Evolutionary conservation across 30 jellyfish, hydroid and myxozoan species (phyloP).

Genomic region (Pseudorhiza aurosa): DNA sequence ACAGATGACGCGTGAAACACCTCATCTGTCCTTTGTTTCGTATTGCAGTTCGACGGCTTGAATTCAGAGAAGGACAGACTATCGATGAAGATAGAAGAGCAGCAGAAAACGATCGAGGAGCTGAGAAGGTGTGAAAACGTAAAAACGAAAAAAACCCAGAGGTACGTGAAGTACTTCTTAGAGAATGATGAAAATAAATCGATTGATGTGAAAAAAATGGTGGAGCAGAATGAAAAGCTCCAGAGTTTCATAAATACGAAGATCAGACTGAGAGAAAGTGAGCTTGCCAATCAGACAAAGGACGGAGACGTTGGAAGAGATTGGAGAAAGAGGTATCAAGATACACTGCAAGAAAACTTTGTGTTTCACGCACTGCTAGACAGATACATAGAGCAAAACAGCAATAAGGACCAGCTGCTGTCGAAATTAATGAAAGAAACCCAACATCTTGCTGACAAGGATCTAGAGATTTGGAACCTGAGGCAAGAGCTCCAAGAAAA

Average conservation of each 20-base stretch:
- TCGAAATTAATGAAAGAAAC: neutral
- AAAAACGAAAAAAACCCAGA: constrained; percentile 11
- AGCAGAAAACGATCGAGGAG: constrained; percentile 4
- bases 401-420: neutral
- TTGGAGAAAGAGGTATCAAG: neutral
- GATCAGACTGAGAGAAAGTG: neutral
- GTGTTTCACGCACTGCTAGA: neutral
- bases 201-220: constrained; percentile 11
- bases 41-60: constrained; percentile 20
- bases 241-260: neutral
- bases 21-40: too few relatives aligned
- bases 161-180: neutral
- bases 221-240: neutral
- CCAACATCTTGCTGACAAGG: neutral
- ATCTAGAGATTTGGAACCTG: constrained; percentile 18
- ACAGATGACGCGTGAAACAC: too few relatives aligned
- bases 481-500: constrained; percentile 9
- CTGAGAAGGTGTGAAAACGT: neutral
- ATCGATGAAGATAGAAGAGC: constrained; percentile 13
- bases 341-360: neutral
- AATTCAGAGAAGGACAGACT: constrained; percentile 10
- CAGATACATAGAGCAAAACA: neutral
- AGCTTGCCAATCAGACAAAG: neutral
- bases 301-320: neutral
- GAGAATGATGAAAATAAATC: constrained; percentile 16